A percentile compares a stretch with the other conserved stretches of the same genome.
Conservation (phyloP, 2,113 vertebrate genomes). For the Macroglossus sobrinus region DNA sequence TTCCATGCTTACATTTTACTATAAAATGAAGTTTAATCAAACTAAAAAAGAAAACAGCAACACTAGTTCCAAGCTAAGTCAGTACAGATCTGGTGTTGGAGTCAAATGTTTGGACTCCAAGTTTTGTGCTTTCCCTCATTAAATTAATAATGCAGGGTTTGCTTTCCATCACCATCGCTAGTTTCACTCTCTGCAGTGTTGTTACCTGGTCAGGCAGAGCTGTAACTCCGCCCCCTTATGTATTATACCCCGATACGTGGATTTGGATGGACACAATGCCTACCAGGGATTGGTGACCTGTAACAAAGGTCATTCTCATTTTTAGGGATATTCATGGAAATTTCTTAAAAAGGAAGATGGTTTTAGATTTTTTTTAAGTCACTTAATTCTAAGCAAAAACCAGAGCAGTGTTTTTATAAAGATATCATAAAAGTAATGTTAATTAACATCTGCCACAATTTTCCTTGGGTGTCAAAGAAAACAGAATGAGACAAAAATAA, state of each 20-base stretch:
- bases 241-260: fast-evolving
- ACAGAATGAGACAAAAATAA: neutral
- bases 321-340: neutral
- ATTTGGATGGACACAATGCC: neutral
- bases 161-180: fast-evolving
- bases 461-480: neutral
- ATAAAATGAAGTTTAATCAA: neutral
- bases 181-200: neutral
- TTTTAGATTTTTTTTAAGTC: neutral
- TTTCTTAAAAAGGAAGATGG: neutral
- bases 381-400: neutral
- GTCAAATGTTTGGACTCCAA: neutral
- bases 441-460: neutral
- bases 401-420: neutral
- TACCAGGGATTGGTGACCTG: neutral
- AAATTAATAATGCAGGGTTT: neutral
- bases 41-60: neutral
- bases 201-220: neutral
- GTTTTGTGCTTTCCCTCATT: neutral
- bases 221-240: fast-evolving
- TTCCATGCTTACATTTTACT: neutral
- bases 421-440: neutral
- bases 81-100: neutral
- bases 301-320: neutral
- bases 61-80: neutral